Conservation (phyloP, 2,797 vertebrate species). For the Sebastes melanostomus region DNA sequence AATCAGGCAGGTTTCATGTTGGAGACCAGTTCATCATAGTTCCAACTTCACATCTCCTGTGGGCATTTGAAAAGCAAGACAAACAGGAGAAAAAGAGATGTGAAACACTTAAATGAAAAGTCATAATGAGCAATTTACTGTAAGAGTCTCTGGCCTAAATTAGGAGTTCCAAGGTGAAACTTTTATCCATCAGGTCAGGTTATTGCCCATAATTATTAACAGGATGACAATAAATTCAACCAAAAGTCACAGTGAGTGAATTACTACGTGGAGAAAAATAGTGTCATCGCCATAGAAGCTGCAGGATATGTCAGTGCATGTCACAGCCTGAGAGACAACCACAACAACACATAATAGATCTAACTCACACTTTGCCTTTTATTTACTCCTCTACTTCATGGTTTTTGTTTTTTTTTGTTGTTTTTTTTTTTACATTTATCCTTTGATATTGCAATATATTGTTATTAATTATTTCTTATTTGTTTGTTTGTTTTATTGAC, state of each 20-base stretch:
- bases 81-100: background rate
- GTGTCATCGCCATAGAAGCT: no score
- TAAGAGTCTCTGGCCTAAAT: background rate
- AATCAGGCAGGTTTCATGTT: background rate
- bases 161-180: background rate
- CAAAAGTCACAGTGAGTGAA: background rate
- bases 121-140: constrained; percentile 1
- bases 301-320: no score
- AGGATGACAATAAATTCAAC: background rate
- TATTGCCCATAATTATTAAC: background rate
- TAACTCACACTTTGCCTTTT: no score
- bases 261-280: no score
- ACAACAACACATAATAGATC: no score
- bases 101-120: constrained; percentile 5
- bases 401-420: no score
- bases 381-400: no score
- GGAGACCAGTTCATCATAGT: background rate
- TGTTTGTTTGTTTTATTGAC: no score
- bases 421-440: no score
- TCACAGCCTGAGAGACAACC: no score
- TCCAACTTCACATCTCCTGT: constrained; percentile 25
- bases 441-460: no score
- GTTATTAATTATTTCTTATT: no score
- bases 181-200: background rate
- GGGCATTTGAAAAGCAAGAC: background rate